These are phyloP conservation scores for Oceanodroma tethys DNA, from an alignment of 2,113 vertebrate species.

Conservation along the genomic window DNA sequence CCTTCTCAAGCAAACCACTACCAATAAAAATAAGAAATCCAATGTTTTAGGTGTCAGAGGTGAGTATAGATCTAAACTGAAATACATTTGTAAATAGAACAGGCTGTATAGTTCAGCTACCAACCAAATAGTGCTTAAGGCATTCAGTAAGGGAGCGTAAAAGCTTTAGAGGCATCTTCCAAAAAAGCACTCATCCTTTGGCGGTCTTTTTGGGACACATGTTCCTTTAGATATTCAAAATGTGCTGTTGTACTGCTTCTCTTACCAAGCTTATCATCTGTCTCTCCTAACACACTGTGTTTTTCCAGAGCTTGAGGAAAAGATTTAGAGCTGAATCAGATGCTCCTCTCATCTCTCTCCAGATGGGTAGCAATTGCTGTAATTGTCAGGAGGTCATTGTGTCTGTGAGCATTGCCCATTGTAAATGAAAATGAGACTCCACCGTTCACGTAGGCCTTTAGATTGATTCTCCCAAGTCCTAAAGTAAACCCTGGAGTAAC, in stretches of 20 bases:
- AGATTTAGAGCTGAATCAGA: background rate
- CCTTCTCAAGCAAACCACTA: background rate
- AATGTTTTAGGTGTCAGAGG: background rate
- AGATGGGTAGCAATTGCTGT: conserved; percentile 1
- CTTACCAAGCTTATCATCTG: background rate
- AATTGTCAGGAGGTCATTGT: background rate
- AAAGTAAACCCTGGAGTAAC: background rate
- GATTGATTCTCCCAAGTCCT: background rate
- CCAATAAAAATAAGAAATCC: background rate
- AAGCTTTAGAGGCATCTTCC: background rate
- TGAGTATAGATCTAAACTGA: background rate
- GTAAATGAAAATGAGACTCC: background rate
- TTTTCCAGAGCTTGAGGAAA: background rate
- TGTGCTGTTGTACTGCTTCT: background rate
- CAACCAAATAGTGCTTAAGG: background rate
- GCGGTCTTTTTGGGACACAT: background rate
- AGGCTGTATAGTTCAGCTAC: background rate
- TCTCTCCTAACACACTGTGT: background rate
- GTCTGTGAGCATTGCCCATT: background rate
- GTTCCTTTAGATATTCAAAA: background rate
- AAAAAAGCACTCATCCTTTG: background rate
- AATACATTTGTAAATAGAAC: background rate
- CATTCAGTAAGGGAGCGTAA: background rate
- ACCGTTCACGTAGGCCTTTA: background rate
- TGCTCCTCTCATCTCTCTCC: background rate